Base-by-base conservation (phyloP, 2,797 vertebrate species). In the Hoplostethus mediterraneus region DNA sequence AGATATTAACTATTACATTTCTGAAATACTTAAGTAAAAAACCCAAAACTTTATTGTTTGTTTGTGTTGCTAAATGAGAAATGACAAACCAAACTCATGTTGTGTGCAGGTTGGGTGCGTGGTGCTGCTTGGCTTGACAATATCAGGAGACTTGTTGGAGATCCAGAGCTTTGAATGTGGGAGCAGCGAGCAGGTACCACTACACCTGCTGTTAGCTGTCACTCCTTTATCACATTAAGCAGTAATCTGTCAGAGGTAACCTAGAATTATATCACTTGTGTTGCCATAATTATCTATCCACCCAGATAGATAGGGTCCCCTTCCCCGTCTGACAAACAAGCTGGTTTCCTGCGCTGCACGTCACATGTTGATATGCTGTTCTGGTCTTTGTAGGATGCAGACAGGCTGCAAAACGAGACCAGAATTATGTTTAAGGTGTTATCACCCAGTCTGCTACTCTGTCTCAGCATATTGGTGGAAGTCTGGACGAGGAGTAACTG, bases 161-260 rank as follows among this genome's bases (percentile, higher is more conserved):
- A 52, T 8, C 42, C 42, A 51, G 40, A 65, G 42, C 48, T 33
- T 60, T 44, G 48, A 59, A 14, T 73, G 76, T 44, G 33, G 33
- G n/a, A 10, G 31, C n/a, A 25, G 10, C 16, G 1, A 6, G 1
- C 25, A 69, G 65, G 65, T 73, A 45, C 53, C 63, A 42, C 1
- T 8, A 40, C 38, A 8, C 7, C 9, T 40, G 38, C 6, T 21
- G 6, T 10, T 0, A 11, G 38, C 0, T 49, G 11, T 8, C 25
- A 9, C 55, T 25, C 12, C 17, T 36, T 36, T 16, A 56, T 31
- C 9, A 31, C 6, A 16, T 16, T 36, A 40, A 8, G 7, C 38
- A 40, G 38, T 8, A 8, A 40, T 40, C 6, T 40, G 9, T 9
- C 38, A 33, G 38, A 8, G 7, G 33, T 5, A 33, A 6, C 6